Percentiles rank a stretch among this genome's conserved stretches.
Evolutionary conservation across 2,888 invertebrate species (phyloP).

Genomic region (Epistrophe grossulariae): DNA sequence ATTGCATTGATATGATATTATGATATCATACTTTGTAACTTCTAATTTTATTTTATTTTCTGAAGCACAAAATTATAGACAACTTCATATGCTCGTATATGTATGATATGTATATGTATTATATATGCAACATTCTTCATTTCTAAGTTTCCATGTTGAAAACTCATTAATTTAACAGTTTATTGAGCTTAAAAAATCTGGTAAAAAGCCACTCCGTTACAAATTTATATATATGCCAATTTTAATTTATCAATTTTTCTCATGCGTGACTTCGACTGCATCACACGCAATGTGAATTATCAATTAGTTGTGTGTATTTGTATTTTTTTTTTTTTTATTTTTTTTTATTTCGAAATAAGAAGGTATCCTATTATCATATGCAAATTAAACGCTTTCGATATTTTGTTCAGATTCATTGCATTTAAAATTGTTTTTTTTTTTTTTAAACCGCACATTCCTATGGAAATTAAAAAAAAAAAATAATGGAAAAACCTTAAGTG

Average conservation of each 20-base stretch:
- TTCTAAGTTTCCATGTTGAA: constrained; percentile 8
- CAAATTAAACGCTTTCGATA: constrained; percentile 36
- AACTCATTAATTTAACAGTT: constrained; percentile 20
- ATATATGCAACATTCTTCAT: neutral
- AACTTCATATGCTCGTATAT: neutral
- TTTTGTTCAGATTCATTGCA: constrained; percentile 20
- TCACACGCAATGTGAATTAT: constrained; percentile 31
- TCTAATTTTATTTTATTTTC: neutral
- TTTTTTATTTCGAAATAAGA: constrained; percentile 1
- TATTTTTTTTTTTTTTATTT: neutral
- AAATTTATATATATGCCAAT: constrained; percentile 8
- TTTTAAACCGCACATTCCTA: neutral
- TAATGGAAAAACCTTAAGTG: neutral
- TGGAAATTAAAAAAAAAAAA: neutral
- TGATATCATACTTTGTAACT: too few species aligned
- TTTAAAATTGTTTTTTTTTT: neutral
- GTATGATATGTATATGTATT: too few species aligned
- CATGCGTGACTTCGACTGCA: constrained; percentile 41
- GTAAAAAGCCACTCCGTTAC: neutral
- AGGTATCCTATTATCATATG: neutral
- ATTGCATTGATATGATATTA: too few species aligned
- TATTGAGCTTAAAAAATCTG: constrained; percentile 7
- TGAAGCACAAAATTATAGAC: neutral
- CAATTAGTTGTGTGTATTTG: constrained; percentile 9
- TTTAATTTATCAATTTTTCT: constrained; percentile 20